phyloP scores from a whole-genome alignment of 2,113 vertebrate genomes.

The Xiphophorus maculatus region DNA sequence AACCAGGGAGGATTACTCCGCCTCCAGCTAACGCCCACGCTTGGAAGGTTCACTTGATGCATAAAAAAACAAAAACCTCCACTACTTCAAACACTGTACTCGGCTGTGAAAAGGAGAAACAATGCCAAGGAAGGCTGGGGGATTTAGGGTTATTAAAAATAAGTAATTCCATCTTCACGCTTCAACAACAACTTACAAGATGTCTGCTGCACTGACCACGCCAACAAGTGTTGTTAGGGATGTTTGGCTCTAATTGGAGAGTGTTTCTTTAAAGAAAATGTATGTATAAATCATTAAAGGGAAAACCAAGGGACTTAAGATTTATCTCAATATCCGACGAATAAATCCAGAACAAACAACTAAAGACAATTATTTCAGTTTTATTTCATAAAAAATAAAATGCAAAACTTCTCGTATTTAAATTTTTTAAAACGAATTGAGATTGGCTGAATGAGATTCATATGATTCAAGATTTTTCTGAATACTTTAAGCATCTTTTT shows the following conservation, averaged over 20 bases:
- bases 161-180: neutral
- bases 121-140: conserved; percentile 8
- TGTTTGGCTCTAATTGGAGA: neutral
- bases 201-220: neutral
- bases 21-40: conserved; percentile 66
- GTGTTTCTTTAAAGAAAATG: neutral
- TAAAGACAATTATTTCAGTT: too few species aligned
- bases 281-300: neutral
- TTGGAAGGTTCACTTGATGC: conserved; percentile 30
- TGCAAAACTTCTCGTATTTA: neutral
- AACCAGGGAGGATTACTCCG: conserved; percentile 58
- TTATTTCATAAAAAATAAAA: neutral
- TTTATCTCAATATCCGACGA: neutral
- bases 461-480: neutral
- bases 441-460: neutral
- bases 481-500: neutral
- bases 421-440: too few species aligned
- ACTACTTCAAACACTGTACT: conserved; percentile 30
- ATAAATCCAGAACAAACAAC: neutral
- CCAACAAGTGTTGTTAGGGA: neutral
- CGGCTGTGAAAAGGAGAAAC: neutral
- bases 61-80: conserved; percentile 30
- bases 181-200: neutral
- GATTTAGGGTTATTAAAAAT: conserved; percentile 16
- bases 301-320: neutral